Evolutionary conservation across 1,140 invertebrate genomes (phyloP).

Genomic region (Penaeus vannamei): DNA sequence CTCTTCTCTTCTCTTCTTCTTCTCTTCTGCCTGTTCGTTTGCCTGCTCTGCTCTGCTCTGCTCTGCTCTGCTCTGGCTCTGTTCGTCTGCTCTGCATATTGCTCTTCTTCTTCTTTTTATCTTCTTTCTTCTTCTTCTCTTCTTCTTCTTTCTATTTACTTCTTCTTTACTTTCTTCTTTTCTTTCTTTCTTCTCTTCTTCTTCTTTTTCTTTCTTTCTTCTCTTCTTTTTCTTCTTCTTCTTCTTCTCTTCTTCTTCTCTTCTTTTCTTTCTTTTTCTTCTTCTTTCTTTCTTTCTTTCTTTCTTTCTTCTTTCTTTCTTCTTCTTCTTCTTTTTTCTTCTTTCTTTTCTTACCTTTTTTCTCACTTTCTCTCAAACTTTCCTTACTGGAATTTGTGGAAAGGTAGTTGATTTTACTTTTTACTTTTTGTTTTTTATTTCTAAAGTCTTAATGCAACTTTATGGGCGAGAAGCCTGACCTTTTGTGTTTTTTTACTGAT

Average conservation of each 20-base stretch:
- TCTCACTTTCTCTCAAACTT: no score
- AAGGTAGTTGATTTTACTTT: no score
- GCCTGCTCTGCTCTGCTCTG: no score
- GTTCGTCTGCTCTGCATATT: background rate
- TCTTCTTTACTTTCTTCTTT: background rate
- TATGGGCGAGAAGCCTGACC: no score
- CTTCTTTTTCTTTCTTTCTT: background rate
- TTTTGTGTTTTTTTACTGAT: no score
- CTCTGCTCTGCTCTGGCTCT: background rate
- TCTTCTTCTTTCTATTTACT: background rate
- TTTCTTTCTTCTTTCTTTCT: background rate
- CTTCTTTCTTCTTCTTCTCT: background rate
- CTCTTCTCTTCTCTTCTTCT: background rate
- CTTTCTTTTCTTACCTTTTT: background rate
- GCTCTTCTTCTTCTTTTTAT: background rate
- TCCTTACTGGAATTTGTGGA: no score
- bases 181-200: background rate
- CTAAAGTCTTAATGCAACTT: no score
- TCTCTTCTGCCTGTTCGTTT: background rate
- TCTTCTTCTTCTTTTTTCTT: background rate
- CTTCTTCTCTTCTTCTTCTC: background rate
- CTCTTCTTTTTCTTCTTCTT: background rate
- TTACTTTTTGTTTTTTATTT: no score
- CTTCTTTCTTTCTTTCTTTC: background rate
- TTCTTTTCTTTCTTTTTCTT: background rate